phyloP scores from a whole-genome alignment of 1,140 invertebrate genomes.

The Drosophila arawakana region DNA sequence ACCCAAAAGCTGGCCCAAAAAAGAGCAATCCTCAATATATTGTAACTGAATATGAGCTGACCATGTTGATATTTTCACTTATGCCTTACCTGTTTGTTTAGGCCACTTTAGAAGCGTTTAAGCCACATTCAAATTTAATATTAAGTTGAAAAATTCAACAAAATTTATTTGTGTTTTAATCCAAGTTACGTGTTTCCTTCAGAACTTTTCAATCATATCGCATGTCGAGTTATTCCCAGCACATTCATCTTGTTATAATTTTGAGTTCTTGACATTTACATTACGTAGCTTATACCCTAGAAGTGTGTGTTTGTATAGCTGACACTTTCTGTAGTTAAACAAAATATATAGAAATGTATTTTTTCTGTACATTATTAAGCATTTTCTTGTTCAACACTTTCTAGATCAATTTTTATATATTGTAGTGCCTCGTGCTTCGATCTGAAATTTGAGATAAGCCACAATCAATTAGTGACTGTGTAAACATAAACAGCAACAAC shows the following conservation, averaged over 20 bases:
- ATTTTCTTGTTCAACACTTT: constrained; percentile 16
- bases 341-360: too few species aligned
- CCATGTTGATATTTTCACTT: constrained; percentile 16
- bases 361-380: background rate
- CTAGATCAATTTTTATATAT: constrained; percentile 8
- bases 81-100: constrained; percentile 54
- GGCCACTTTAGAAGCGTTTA: constrained; percentile 10
- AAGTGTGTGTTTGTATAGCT: too few species aligned
- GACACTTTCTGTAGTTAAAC: too few species aligned
- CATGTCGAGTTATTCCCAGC: background rate
- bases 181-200: too few species aligned
- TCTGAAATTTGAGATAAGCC: constrained; percentile 77
- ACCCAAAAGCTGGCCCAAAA: constrained; percentile 9
- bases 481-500: constrained; percentile 59
- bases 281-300: too few species aligned
- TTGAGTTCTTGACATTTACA: background rate
- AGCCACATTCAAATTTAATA: background rate
- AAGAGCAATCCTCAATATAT: constrained; percentile 36
- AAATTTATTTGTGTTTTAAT: too few species aligned
- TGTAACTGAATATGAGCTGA: background rate
- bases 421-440: constrained; percentile 54
- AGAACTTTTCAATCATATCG: constrained; percentile 12
- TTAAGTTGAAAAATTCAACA: too few species aligned
- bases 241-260: constrained; percentile 7
- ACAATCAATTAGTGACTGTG: constrained; percentile 73